Base-by-base conservation (phyloP, 2,113 vertebrate species). In the Bos javanicus region DNA sequence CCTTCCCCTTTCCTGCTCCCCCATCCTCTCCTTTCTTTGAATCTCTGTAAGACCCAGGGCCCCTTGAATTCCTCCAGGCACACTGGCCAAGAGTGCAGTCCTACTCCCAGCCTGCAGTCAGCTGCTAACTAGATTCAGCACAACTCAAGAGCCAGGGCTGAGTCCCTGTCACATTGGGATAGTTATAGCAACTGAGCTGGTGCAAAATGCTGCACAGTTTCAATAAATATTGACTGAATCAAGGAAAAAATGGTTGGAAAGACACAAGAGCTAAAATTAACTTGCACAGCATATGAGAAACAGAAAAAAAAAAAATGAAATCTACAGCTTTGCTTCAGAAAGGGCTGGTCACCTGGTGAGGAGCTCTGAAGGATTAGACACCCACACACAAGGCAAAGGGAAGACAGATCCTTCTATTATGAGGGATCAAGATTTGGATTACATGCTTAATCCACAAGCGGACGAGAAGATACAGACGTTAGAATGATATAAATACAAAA, bases 381-480 rank as follows among this genome's bases (percentile, higher is more conserved):
- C 0, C 15, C 54, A 96, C 52, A 28, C 1, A 13, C 16, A 8
- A 50, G 62, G 21, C 91, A 36, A 46, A 50, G 6, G 36, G 39
- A 26, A 9, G 13, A 67, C 64, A 48, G 56, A 57, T 62, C 10
- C 62, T 25, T 25, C 76, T 11, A 15, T 21, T 33, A 26, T 57
- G 25, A 88, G 5, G 12, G 23, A 52, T 25, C 2, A 46, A 28
- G 39, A 7, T 17, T 19, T 19, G 15, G 26, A 91, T 50, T 60
- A 78, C 60, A 84, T 7, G 7, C 43, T 33, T 64, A 74, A 87
- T 60, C 13, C 46, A 80, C 43, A 90, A 19, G 14, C 1, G 28
- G 28, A 60, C n/a, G 13, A 46, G 23, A n/a, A 48, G 16, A 9
- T 12, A 8, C 1, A 0, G 87, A 52, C 3, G 2, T 43, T 26